phyloP scores from a whole-genome alignment of 2,797 vertebrate genomes.

The Acanthopagrus latus region DNA sequence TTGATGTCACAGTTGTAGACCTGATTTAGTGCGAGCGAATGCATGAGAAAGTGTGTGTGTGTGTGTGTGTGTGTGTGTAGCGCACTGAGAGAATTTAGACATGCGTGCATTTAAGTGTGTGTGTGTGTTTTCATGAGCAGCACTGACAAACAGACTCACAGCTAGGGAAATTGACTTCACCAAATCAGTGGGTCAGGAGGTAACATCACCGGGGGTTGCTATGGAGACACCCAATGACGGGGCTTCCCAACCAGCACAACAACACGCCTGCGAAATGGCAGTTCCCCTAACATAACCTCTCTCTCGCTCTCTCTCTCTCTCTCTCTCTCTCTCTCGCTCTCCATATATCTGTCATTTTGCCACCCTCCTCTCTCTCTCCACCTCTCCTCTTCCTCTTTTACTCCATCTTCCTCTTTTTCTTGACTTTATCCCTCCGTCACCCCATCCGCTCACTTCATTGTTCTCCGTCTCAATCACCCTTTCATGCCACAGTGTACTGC shows the following conservation, averaged over 20 bases:
- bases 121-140: slow-evolving; percentile 52
- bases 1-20: slow-evolving; percentile 54
- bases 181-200: slow-evolving; percentile 87
- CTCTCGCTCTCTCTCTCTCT: slow-evolving; percentile 33
- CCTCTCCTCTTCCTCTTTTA: slow-evolving; percentile 13
- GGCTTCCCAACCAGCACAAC: slow-evolving; percentile 78
- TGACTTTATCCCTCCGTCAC: slow-evolving; percentile 37
- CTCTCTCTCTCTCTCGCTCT: slow-evolving; percentile 5
- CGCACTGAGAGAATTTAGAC: background rate
- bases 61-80: slow-evolving; percentile 14
- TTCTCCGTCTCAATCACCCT: slow-evolving; percentile 50
- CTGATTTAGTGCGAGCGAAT: slow-evolving; percentile 36
- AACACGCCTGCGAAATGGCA: slow-evolving; percentile 79
- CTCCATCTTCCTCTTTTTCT: slow-evolving; percentile 17
- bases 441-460: slow-evolving; percentile 40
- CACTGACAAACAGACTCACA: slow-evolving; percentile 80
- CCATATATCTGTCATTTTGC: slow-evolving; percentile 5
- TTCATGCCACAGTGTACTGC: slow-evolving; percentile 52
- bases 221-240: slow-evolving; percentile 86
- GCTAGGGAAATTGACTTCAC: slow-evolving; percentile 82
- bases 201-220: slow-evolving; percentile 86
- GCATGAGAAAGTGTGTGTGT: slow-evolving; percentile 28
- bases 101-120: background rate
- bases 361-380: background rate
- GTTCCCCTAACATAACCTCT: slow-evolving; percentile 78